Evolutionary conservation across 2,888 invertebrate species (phyloP), one percentile per base, ranked within the genome.

Genomic region (Lasioglossum calceatum): DNA sequence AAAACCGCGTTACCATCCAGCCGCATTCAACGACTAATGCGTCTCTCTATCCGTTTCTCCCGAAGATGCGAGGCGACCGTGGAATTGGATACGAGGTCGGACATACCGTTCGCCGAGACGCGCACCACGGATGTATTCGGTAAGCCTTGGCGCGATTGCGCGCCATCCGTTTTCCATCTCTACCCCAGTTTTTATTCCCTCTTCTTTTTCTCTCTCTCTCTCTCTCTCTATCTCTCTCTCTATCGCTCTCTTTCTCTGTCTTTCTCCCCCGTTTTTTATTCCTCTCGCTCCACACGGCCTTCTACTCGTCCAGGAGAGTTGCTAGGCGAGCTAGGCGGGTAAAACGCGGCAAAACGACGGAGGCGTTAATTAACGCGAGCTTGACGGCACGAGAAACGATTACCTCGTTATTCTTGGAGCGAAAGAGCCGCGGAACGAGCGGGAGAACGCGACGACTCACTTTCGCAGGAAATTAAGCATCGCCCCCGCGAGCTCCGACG

Each of bases 1-100:
- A 44, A 27, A 27, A 19, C 19, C 73, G 44, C 32, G 47, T 77
- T 44, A 32, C 58, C 67, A 5, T 73, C 67, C 75, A 19, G 27
- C 12, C 19, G 32, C 23, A 7, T 7, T n/a, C 72, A 61, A 77
- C 79, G 81, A 85, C 85, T 88, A 88, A 88, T 74, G 36, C 58
- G 32, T 78, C 67, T 76, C 76, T 80, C 39, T 83, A 44, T 54
- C 54, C 54, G 74, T 74, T 89, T 87, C 85, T 84, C 82, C 87
- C 91, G 64, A 84, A 95, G 95, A 81, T 95, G 95, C 87, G 92
- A 92, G 85, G 92, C 94, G 54, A 89, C 90, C 32, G 92, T 95
- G 42, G 89, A 91, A 61, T 93, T 93, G 80, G 91, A 90, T 70
- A 89, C 91, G 32, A 87, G 90, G 58, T 90, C 86, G 50, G 89